Base-by-base conservation (phyloP, 1,140 invertebrate genomes). In the Drosophila paulistorum region DNA sequence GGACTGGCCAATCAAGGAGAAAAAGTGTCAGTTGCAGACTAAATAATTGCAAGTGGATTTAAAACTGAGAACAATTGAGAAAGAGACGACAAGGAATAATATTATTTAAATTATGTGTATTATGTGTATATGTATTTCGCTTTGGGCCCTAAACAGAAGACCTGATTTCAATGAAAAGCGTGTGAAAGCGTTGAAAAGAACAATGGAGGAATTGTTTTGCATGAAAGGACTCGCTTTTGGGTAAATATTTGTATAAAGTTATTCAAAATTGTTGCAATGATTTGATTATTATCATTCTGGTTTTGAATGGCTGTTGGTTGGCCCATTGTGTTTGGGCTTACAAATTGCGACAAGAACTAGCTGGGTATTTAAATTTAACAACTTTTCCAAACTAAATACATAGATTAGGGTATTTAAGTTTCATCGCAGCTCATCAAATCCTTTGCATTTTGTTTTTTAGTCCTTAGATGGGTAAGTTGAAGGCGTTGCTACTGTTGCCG, bases 341-440 rank as follows among this genome's bases (percentile, higher is more conserved):
- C 45, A 51, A 51, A 51, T 51, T 51, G 17, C 7, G 17, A 51
- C 45, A 20, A 23, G 20, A 51, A 51, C 45, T 23, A 51, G 23
- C 45, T 23, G 23, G 20, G 45, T 51, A 51, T 51, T 51, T 51
- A 51, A 51, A 51, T 51, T 51, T 23, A 23, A 23, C 17, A 51
- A 51, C 45, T 51, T 51, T 51, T 23, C 9, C 9, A 1, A 51
- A 51, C 45, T 51, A 51, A 51, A 51, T 51, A 51, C 45, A 51
- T 10, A 51, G 45, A 3, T 51, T 51, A 23, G 45, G 45, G 45
- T 23, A 23, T 51, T 51, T 17, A 20, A 51, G 45, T 51, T 51
- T 51, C 45, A 51, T 51, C 45, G 45, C 59, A 37, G 59, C 33
- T 61, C 30, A 61, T 37, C 45, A 51, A 51, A 51, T 51, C 45